These are phyloP conservation scores for Metacarcinus magister DNA, from an alignment of 2,888 invertebrate genomes.

Conservation along the genomic window DNA sequence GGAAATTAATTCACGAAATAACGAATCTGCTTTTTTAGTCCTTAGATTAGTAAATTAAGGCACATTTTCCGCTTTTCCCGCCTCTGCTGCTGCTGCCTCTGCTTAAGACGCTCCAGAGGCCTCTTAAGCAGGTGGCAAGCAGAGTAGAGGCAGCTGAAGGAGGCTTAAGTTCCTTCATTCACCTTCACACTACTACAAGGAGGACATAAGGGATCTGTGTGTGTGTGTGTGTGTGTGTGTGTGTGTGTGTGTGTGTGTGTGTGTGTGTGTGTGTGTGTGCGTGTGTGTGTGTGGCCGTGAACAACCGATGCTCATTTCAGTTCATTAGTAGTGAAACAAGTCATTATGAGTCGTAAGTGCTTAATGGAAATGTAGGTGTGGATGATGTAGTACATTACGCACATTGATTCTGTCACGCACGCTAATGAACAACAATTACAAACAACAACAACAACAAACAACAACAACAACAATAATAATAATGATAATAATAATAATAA, in stretches of 20 bases:
- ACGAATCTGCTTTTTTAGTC: background rate
- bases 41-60: background rate
- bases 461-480: background rate
- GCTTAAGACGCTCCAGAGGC: background rate
- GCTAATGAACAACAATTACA: background rate
- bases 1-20: background rate
- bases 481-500: background rate
- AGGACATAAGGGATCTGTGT: no score
- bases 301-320: background rate
- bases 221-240: no score
- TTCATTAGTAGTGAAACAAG: constrained; percentile 21
- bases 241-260: no score
- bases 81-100: background rate
- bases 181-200: no score
- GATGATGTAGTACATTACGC: background rate
- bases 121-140: no score
- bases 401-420: background rate
- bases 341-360: background rate
- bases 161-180: no score
- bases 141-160: no score
- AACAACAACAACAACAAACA: background rate
- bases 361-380: background rate
- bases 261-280: no score
- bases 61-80: background rate
- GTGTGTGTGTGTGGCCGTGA: background rate